Base-by-base conservation (phyloP, 92 coral and sea anemone genomes). In the Desmophyllum pertusum region DNA sequence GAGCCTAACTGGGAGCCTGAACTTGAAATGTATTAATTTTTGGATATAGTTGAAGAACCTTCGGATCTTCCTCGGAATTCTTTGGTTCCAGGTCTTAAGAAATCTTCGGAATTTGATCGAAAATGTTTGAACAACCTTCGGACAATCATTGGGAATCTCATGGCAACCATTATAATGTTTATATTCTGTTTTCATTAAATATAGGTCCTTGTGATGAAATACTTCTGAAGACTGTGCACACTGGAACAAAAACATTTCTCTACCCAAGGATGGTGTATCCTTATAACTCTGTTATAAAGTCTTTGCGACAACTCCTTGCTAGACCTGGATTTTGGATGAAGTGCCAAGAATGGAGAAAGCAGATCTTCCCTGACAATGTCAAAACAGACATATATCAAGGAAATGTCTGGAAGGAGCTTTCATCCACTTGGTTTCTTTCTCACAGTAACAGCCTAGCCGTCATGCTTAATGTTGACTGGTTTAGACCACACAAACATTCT, bases 211-310 rank as follows among this genome's bases (percentile, higher is more conserved):
- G 94, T 91, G 87, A 76, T 21, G 94, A 91, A 65, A 70, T 76
- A 74, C 88, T 91, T n/a, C 61, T 88, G 21, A 91, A 91, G 76
- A 69, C 83, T 29, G 90, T 86, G 35, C 86, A 83, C 38, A 75
- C 85, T 53, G 83, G 81, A 41, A 19, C 81, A 75, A 82, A 80
- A 29, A n/a, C n/a, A 6, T 68, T 81, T n/a, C 59, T 86, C 65
- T 88, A 91, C 68, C 90, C 95, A 43, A 61, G 92, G 74, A 91
- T 85, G 90, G 92, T 88, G 6, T 88, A 50, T 77, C 86, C 92
- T 15, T 92, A 85, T 61, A 66, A 86, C 64, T 85, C 90, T 43
- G 45, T 92, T 0, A 78, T 78, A 38, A 81, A 78, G 35, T 61
- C 52, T 39, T 43, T 91, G 21, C 83, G 79, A 25, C 81, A 21